Conservation (phyloP, 2,113 vertebrate species). For the Hyla sarda region DNA sequence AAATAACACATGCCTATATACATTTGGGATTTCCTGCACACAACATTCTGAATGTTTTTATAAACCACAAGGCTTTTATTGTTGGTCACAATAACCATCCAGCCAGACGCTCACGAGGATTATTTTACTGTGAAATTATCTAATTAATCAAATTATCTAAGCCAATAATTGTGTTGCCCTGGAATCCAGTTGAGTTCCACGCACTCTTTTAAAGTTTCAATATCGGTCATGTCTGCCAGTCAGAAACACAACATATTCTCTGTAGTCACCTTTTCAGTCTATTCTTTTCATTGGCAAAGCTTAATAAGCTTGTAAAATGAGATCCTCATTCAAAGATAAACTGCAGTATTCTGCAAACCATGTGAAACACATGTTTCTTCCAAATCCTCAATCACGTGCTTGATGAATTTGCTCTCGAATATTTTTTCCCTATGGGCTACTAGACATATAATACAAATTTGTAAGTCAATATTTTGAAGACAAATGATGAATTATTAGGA, state of each 20-base stretch:
- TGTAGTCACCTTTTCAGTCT: neutral
- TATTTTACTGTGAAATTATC: conserved; percentile 27
- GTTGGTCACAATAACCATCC: neutral
- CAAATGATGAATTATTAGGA: neutral
- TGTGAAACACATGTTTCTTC: neutral
- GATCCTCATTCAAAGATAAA: conserved; percentile 13
- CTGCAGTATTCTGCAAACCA: neutral
- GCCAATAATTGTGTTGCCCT: conserved; percentile 19
- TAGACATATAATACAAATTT: neutral
- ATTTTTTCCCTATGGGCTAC: neutral
- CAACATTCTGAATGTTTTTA: no score
- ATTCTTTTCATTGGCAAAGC: conserved; percentile 36
- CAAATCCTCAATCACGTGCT: neutral
- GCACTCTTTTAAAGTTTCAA: neutral
- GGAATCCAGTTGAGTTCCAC: neutral
- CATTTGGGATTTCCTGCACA: no score
- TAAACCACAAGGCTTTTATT: neutral
- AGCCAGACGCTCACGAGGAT: neutral
- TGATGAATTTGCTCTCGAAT: neutral
- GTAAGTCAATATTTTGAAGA: neutral
- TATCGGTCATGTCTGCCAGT: neutral
- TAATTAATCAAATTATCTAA: conserved; percentile 35
- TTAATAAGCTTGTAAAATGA: conserved; percentile 23
- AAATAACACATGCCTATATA: no score
- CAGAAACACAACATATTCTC: conserved; percentile 23